Conservation (phyloP, 2,797 vertebrate species). For the Podarcis siculus region DNA sequence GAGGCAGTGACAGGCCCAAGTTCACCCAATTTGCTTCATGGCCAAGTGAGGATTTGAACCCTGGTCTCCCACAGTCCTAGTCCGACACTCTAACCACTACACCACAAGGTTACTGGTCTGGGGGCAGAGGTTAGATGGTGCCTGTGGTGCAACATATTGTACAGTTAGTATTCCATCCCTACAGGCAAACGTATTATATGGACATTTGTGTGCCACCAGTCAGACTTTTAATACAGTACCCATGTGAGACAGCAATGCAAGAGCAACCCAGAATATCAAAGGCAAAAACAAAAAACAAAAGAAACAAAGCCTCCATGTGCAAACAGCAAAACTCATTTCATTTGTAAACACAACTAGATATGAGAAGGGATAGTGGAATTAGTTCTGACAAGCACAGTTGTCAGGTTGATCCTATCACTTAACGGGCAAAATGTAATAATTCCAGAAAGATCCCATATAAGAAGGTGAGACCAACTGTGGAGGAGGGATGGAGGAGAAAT, state of each 20-base stretch:
- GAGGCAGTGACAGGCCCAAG: no score
- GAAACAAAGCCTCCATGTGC: not conserved
- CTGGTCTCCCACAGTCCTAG: no score
- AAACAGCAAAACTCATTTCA: slow-evolving; percentile 14
- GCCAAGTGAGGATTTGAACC: no score
- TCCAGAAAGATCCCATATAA: not conserved
- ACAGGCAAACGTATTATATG: slow-evolving; percentile 25
- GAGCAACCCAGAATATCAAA: slow-evolving; percentile 13
- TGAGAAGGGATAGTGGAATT: slow-evolving; percentile 12
- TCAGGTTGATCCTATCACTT: not conserved
- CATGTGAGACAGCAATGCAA: not conserved
- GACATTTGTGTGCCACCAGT: slow-evolving; percentile 8
- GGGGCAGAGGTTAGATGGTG: no score
- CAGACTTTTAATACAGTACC: not conserved
- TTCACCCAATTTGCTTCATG: no score
- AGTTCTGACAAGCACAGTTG: not conserved
- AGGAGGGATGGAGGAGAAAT: no score
- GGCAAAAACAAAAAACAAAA: slow-evolving; percentile 7
- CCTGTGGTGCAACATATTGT: not conserved
- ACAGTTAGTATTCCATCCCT: not conserved
- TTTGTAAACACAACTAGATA: slow-evolving; percentile 39
- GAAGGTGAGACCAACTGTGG: not conserved
- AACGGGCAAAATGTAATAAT: not conserved
- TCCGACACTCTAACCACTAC: no score
- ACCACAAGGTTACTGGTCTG: not conserved